Conservation (phyloP, 2,888 invertebrate genomes). For the Hyppa rectilinea region DNA sequence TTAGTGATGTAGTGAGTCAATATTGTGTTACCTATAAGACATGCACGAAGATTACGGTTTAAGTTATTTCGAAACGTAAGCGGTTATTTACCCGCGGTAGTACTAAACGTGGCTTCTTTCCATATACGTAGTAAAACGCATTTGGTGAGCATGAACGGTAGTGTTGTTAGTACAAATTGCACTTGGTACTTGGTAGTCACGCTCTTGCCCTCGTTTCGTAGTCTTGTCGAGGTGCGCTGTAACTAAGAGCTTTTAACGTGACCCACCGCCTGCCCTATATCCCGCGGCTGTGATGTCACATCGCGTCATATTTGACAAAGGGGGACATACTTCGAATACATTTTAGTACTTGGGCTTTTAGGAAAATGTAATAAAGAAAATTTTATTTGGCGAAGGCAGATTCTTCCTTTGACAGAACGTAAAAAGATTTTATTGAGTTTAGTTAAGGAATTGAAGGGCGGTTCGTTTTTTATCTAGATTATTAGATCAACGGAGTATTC, state of each 20-base stretch:
- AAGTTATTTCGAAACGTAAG: constrained; percentile 48
- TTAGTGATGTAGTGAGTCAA: constrained; percentile 45
- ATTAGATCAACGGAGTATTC: constrained; percentile 25
- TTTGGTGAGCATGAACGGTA: constrained; percentile 51
- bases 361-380: constrained; percentile 48
- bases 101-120: constrained; percentile 31
- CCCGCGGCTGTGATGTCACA: constrained; percentile 77
- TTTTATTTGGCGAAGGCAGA: constrained; percentile 46
- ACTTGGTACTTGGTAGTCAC: constrained; percentile 69
- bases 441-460: constrained; percentile 22
- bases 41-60: constrained; percentile 47
- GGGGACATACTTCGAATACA: constrained; percentile 45
- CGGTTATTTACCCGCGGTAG: constrained; percentile 29
- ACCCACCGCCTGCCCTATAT: constrained; percentile 82
- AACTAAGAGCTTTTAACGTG: constrained; percentile 86
- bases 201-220: constrained; percentile 80
- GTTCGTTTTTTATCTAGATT: constrained; percentile 14
- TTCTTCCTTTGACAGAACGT: constrained; percentile 31
- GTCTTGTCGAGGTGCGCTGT: constrained; percentile 74
- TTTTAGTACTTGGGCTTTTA: constrained; percentile 33
- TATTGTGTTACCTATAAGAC: constrained; percentile 46
- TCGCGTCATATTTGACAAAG: constrained; percentile 69
- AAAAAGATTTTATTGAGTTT: constrained; percentile 49
- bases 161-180: constrained; percentile 63
- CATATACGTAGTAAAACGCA: constrained; percentile 38